Conservation (phyloP, 2,888 invertebrate genomes). For the Gandaritis pyraliata region DNA sequence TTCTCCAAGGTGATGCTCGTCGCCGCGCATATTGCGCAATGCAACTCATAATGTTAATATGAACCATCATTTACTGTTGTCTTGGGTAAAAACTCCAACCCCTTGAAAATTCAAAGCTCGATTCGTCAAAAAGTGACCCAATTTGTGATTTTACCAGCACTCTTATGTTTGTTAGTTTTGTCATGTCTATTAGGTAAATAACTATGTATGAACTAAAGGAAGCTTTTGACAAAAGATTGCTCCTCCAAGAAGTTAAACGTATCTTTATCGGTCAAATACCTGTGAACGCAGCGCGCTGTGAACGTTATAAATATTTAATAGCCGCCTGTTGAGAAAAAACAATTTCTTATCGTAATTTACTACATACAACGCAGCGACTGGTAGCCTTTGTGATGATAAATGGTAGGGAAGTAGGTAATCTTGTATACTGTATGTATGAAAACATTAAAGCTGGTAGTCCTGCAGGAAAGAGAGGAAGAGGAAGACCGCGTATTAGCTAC, state of each 20-base stretch:
- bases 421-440: neutral
- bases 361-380: constrained; percentile 22
- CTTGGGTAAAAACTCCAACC: too few relatives aligned
- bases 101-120: too few relatives aligned
- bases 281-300: constrained; percentile 13
- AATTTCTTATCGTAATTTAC: constrained; percentile 33
- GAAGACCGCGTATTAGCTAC: too few relatives aligned
- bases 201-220: neutral
- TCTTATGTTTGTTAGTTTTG: too few relatives aligned
- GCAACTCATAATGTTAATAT: too few relatives aligned
- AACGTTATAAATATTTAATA: constrained; percentile 31
- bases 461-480: constrained; percentile 3
- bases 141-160: too few relatives aligned
- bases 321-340: constrained; percentile 30
- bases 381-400: constrained; percentile 24
- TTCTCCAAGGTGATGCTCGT: too few relatives aligned
- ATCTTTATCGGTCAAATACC: constrained; percentile 38
- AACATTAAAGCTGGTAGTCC: neutral
- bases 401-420: neutral
- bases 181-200: neutral
- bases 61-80: too few relatives aligned
- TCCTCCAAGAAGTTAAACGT: constrained; percentile 20
- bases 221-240: constrained; percentile 1
- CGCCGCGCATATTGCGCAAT: too few relatives aligned
- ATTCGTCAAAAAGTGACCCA: too few relatives aligned